phyloP scores from a whole-genome alignment of 2,888 invertebrate genomes.

The Acrobasis consociella region DNA sequence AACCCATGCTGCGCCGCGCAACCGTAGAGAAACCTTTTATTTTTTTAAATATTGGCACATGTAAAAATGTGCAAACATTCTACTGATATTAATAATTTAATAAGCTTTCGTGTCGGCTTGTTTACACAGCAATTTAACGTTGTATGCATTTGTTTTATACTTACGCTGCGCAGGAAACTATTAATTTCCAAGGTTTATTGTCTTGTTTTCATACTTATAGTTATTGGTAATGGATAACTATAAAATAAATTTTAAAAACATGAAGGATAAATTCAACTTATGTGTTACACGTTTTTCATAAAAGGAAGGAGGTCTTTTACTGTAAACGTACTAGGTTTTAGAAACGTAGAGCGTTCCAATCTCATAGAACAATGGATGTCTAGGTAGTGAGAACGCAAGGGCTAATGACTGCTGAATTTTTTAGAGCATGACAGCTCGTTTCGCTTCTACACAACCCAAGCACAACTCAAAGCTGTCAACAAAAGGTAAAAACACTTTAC shows the following conservation, averaged over 20 bases:
- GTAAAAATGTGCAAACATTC: slow-evolving; percentile 24
- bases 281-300: background rate
- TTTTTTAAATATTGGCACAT: slow-evolving; percentile 31
- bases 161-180: slow-evolving; percentile 15
- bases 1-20: slow-evolving; percentile 60
- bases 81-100: slow-evolving; percentile 22
- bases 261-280: background rate
- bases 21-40: slow-evolving; percentile 47
- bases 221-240: background rate
- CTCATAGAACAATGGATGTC: slow-evolving; percentile 40
- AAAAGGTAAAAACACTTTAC: background rate
- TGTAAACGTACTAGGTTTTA: slow-evolving; percentile 37
- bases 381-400: slow-evolving; percentile 43
- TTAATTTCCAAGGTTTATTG: slow-evolving; percentile 17
- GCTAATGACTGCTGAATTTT: slow-evolving; percentile 70
- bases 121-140: slow-evolving; percentile 22
- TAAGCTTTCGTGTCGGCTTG: slow-evolving; percentile 23
- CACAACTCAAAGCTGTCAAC: slow-evolving; percentile 7
- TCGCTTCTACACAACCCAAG: slow-evolving; percentile 19
- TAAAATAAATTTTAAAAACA: background rate
- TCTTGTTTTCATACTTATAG: background rate
- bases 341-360: slow-evolving; percentile 33
- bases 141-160: slow-evolving; percentile 21
- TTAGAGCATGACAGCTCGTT: slow-evolving; percentile 41
- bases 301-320: background rate